These are phyloP conservation scores for Montipora capricornis DNA, from an alignment of 64 coral and sea anemone species.

Conservation along the genomic window DNA sequence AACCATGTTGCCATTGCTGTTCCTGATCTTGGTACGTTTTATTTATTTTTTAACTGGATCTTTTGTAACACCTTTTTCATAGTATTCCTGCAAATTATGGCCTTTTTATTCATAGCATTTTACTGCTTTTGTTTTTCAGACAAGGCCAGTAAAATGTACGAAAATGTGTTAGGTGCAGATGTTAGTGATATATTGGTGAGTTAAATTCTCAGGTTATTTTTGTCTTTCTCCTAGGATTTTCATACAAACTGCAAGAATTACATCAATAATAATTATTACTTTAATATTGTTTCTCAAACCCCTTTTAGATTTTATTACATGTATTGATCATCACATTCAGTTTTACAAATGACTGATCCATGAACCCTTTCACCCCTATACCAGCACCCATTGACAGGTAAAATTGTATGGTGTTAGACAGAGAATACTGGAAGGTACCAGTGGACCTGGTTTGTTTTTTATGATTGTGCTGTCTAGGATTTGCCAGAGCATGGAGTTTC, in stretches of 20 bases:
- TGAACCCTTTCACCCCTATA: too few species aligned
- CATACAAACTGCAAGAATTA: too few species aligned
- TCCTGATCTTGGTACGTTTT: constrained; percentile 84
- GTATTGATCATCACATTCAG: too few species aligned
- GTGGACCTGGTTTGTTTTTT: not conserved
- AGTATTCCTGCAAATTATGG: not conserved
- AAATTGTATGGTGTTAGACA: too few species aligned
- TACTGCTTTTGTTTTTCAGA: constrained; percentile 47
- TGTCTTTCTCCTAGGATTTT: not conserved
- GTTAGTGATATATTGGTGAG: constrained; percentile 90
- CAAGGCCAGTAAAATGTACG: constrained; percentile 89
- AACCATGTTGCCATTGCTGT: constrained; percentile 99
- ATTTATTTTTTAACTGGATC: not conserved
- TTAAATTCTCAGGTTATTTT: not conserved
- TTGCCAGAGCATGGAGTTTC: constrained; percentile 98
- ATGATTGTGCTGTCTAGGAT: constrained; percentile 43
- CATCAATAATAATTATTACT: too few species aligned
- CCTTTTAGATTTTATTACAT: too few species aligned
- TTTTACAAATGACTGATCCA: too few species aligned
- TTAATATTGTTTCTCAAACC: too few species aligned
- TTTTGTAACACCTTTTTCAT: too few species aligned
- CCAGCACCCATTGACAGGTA: too few species aligned
- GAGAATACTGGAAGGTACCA: too few species aligned
- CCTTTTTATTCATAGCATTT: not conserved
- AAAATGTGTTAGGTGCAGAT: constrained; percentile 92